A percentile compares a stretch with the other conserved stretches of the same genome.
phyloP scores from a whole-genome alignment of 2,113 vertebrate species.

The Talpa occidentalis region DNA sequence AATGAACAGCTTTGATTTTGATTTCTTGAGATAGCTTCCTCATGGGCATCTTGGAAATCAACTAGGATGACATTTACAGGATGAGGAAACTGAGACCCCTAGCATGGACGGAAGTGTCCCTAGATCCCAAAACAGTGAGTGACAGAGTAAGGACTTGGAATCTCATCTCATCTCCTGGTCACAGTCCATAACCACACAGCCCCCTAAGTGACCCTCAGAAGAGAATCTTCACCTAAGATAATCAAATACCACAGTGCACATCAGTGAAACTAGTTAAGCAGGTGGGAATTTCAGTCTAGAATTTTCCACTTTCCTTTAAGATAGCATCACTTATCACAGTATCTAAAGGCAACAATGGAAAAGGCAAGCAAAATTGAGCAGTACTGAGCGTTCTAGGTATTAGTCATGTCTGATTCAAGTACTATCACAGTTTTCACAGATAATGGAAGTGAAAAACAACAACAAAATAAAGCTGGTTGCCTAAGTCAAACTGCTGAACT shows the following conservation, averaged over 20 bases:
- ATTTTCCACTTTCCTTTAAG: neutral
- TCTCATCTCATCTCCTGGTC: neutral
- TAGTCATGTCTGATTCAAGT: neutral
- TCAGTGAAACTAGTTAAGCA: neutral
- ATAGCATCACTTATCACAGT: neutral
- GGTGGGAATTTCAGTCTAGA: neutral
- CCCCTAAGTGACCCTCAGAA: neutral
- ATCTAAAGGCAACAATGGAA: neutral
- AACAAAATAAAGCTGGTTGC: neutral
- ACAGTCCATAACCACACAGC: neutral
- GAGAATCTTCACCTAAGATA: neutral
- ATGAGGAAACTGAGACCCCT: neutral
- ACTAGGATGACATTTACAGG: neutral
- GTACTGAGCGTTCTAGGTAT: fast-evolving
- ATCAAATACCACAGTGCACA: neutral
- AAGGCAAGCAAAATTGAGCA: neutral
- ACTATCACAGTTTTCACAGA: neutral
- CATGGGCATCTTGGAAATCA: neutral
- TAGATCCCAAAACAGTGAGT: too few species aligned
- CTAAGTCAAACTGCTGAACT: neutral
- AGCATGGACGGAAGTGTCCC: neutral
- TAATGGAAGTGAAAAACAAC: neutral
- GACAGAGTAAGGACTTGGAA: neutral
- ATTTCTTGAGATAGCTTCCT: neutral
- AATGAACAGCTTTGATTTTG: neutral